Evolutionary conservation across 1,140 invertebrate species (phyloP), one percentile per base, ranked within the genome.

Genomic region (Drosophila orosa): DNA sequence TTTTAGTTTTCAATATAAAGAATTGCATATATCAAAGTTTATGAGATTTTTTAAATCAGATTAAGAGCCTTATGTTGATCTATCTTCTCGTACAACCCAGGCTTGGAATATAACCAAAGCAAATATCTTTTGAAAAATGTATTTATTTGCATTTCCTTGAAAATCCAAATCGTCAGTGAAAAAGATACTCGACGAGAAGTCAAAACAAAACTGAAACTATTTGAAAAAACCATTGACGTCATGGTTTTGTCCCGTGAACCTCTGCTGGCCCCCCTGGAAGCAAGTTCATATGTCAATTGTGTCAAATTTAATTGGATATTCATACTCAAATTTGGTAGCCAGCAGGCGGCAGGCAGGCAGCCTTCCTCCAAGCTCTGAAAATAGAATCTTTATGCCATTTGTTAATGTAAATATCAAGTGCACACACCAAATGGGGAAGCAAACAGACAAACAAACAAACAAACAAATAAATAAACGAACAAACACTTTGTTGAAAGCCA

Each of bases 251-350:
- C 60, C 27, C 31, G 15, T 52, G 58, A 25, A 22, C 27, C 9
- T 25, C 10, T n/a, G 42, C 42, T 44, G 12, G 9, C 45, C 29
- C 19, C 13, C 4, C 35, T 6, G 4, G 15, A 5, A 12, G 17
- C 33, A 33, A 74, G 69, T 63, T 74, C 50, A 74, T 65, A 74
- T 67, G 74, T 76, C 55, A 76, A 67, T 59, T 67, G 35, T 55
- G 47, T 68, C 47, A 76, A 76, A 48, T 76, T 76, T 76, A 76
- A 76, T 75, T 76, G 74, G 47, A 59, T 76, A 63, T 63, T 48
- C 33, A 63, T 25, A 39, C 19, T 29, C 56, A 47, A 22, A 27
- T 48, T 67, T 63, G 63, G 59, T 35, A n/a, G 48, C 25, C 3
- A 24, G 15, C 45, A 17, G 33, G n/a, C 15, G 7, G 37, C 42